These are phyloP conservation scores for Tethya wilhelma DNA, from an alignment of 37 sponge, comb jelly and placozoan species.

Conservation along the genomic window DNA sequence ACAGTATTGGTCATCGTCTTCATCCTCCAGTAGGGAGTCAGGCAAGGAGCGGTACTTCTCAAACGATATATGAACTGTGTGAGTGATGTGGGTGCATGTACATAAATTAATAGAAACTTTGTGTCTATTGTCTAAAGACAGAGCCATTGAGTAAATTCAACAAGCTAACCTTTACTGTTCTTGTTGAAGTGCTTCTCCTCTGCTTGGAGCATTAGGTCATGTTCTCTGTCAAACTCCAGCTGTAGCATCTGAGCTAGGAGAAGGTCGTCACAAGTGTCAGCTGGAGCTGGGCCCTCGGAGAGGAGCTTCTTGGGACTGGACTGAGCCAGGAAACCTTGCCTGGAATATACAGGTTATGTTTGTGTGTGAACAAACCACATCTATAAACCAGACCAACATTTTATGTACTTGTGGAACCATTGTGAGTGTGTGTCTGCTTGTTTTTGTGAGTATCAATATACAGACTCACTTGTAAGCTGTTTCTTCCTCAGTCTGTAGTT, in stretches of 20 bases:
- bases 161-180: conserved; percentile 63
- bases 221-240: conserved; percentile 87
- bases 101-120: no score
- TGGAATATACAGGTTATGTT: not conserved
- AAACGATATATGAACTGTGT: conserved; percentile 74
- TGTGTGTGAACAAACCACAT: not conserved
- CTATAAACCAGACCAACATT: not conserved
- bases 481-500: conserved; percentile 61
- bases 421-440: no score
- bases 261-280: conserved; percentile 65
- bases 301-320: not conserved
- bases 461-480: not conserved
- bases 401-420: no score
- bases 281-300: not conserved
- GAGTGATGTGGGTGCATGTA: not conserved
- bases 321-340: not conserved
- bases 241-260: conserved; percentile 96
- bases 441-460: not conserved
- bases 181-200: conserved; percentile 90
- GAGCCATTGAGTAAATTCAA: no score
- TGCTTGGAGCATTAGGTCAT: conserved; percentile 53
- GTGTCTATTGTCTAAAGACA: no score
- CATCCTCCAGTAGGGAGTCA: conserved; percentile 35
- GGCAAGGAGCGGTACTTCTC: conserved; percentile 63
- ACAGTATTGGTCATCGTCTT: conserved; percentile 43